Base-by-base conservation (phyloP, 1,140 invertebrate species). In the Brachionus plicatilis region DNA sequence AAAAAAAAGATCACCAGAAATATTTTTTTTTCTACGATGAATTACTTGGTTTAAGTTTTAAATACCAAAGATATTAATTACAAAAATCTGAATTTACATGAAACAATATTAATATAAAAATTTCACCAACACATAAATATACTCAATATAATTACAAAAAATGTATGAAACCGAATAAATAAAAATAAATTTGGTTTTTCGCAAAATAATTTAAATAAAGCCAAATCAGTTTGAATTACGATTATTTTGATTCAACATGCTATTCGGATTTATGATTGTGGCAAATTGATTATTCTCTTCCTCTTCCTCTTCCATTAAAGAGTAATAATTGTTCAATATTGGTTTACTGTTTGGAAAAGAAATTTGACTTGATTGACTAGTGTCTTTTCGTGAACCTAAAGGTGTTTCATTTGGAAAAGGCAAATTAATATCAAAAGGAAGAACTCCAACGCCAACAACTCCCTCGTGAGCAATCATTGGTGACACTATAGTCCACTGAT, bases 401-500 rank as follows among this genome's bases (percentile, higher is more conserved):
- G 47, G 33, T 45, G 20, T 29, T 27, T 76, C 72, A 76, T 50
- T 76, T 47, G 43, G 24, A 27, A 8, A 2, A 14, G 72, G 17
- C 17, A 76, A 50, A 76, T 76, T 47, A 29, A 76, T 27, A 12
- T 76, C 72, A 76, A 50, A 76, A 27, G 72, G 72, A 20, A 83
- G 37, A 11, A 83, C 82, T 8, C 43, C 60, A 50, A 68, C 68
- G 24, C 60, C 68, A 37, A 83, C 89, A 82, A 89, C 89, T 56
- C 88, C 88, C 14, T 89, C 83, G 47, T 88, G 85, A 14, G 60
- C 33, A 68, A 53, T 27, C 94, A 95, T 95, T 0, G 93, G 91
- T 27, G 93, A 91, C 3, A 95, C 93, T 86, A 92, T 92, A 80
- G 92, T 93, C 95, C 95, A 96, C 84, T 91, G 91, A 86, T 93